Base-by-base conservation (phyloP, 2,113 vertebrate genomes). In the Elachura formosa region DNA sequence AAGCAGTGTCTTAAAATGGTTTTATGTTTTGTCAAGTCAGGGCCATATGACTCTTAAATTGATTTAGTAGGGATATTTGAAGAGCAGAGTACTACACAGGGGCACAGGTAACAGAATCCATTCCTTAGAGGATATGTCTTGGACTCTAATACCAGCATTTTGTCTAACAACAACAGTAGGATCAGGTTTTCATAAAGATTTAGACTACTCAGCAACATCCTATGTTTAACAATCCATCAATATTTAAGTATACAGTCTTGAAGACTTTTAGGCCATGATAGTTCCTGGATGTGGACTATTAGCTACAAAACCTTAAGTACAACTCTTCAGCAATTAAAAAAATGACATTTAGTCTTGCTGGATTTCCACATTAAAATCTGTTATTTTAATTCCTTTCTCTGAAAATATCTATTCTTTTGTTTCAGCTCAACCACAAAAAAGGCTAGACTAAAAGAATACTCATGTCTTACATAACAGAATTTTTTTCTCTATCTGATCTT, bases 381-480 rank as follows among this genome's bases (percentile, higher is more conserved):
- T 23, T 89, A 28, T 93, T 78, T 71, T 71, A 67, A 73, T 92
- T 92, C 48, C 45, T 95, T 89, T 95, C 69, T 92, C 66, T 84
- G 61, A 26, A 94, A 95, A 95, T 92, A 94, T 82, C 81, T 91
- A 91, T 92, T 94, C 87, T 62, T 96, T 94, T 95, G 87, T 96
- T 95, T 89, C 84, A 96, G 67, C 62, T 87, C 33, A 95, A 71
- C 91, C 93, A 92, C 96, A 96, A 76, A 85, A 94, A 92, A 92
- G 55, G 29, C 78, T 83, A 55, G 72, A 55, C 88, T 90, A 58
- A 88, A 92, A 93, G 85, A 83, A 94, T 83, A 90, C 82, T 90
- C 29, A 58, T 77, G 92, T 88, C 71, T 94, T 94, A 88, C 94
- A 80, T 88, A 96, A 96, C n/a, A 92, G 46, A 90, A 7, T 25